Evolutionary conservation across 2,888 invertebrate genomes (phyloP).

Genomic region (Shargacucullia verbasci): DNA sequence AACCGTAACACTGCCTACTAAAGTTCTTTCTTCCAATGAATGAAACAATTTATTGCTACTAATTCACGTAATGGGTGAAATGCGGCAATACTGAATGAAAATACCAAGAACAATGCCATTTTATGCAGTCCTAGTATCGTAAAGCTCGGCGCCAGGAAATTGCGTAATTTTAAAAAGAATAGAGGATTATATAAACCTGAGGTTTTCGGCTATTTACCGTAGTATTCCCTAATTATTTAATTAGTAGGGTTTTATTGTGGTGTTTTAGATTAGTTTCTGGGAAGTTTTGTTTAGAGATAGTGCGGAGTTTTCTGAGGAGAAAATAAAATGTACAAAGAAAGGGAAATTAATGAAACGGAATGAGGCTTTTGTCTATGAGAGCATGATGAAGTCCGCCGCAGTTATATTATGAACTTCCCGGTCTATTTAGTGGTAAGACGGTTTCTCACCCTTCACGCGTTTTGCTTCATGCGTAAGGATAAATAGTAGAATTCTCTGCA

Average conservation of each 20-base stretch:
- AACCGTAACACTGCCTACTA: conserved; percentile 6
- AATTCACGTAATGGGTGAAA: conserved; percentile 71
- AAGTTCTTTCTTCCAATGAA: conserved; percentile 59
- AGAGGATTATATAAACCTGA: conserved; percentile 15
- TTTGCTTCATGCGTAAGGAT: no score
- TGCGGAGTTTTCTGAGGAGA: background rate
- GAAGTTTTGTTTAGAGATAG: background rate
- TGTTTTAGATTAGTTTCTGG: background rate
- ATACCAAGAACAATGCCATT: conserved; percentile 67
- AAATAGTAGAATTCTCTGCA: no score
- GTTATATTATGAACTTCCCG: no score
- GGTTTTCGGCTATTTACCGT: conserved; percentile 20
- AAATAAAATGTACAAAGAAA: background rate
- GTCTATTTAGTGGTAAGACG: no score
- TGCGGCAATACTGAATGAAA: conserved; percentile 70
- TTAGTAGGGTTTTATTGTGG: conserved; percentile 13
- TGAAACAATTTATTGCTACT: conserved; percentile 76
- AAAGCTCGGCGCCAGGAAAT: conserved; percentile 69
- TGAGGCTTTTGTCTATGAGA: no score
- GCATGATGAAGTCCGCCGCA: no score
- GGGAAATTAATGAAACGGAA: background rate
- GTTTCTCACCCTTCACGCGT: no score
- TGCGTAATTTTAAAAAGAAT: conserved; percentile 55
- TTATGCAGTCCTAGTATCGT: conserved; percentile 55
- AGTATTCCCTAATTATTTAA: conserved; percentile 23